phyloP scores from a whole-genome alignment of 2,888 invertebrate species.

The Cyclophora punctaria region DNA sequence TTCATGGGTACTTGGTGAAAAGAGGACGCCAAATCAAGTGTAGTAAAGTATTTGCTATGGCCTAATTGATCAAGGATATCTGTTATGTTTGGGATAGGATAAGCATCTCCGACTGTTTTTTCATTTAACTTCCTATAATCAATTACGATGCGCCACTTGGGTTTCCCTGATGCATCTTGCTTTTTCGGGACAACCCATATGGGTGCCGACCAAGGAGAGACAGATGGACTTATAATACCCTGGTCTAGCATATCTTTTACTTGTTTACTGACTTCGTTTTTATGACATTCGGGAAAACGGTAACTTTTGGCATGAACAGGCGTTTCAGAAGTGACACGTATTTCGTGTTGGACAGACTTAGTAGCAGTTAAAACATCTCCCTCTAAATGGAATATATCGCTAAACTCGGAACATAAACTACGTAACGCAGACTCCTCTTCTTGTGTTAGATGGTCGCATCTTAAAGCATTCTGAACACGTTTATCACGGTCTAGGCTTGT shows the following conservation, averaged over 20 bases:
- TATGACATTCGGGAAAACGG: constrained; percentile 13
- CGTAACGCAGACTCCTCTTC: background rate
- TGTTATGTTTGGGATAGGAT: constrained; percentile 15
- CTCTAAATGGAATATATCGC: background rate
- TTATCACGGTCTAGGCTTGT: background rate
- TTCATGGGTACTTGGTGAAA: constrained; percentile 30
- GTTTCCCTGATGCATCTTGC: constrained; percentile 1
- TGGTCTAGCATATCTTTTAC: constrained; percentile 12
- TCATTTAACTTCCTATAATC: constrained; percentile 17
- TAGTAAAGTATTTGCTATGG: constrained; percentile 3
- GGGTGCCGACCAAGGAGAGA: constrained; percentile 18
- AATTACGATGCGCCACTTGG: constrained; percentile 20
- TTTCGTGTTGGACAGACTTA: too few relatives aligned
- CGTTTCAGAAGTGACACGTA: background rate
- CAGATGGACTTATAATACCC: constrained; percentile 11
- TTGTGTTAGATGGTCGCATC: background rate
- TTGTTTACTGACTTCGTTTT: constrained; percentile 13
- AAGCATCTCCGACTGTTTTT: constrained; percentile 11
- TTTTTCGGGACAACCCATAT: constrained; percentile 20
- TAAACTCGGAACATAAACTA: background rate
- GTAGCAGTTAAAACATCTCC: too few relatives aligned
- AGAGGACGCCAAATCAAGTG: constrained; percentile 23
- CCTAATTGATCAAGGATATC: constrained; percentile 23
- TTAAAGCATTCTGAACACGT: background rate
- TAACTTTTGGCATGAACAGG: constrained; percentile 16